Conservation (phyloP, 2,797 vertebrate genomes). For the Peromyscus melanophrys region DNA sequence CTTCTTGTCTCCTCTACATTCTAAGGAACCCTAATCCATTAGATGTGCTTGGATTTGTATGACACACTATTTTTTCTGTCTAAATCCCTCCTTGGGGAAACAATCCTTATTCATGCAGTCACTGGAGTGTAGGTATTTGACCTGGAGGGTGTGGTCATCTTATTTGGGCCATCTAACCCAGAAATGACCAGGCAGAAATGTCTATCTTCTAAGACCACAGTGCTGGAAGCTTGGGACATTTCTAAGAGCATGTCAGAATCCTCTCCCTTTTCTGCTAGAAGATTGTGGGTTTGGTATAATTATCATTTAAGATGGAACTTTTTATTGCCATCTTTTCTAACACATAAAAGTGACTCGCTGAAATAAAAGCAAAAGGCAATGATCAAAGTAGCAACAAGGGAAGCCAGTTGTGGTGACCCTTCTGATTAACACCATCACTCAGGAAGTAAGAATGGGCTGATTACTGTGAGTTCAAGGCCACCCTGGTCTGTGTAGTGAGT, state of each 20-base stretch:
- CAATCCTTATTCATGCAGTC: background rate
- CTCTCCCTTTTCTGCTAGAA: background rate
- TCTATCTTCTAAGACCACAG: background rate
- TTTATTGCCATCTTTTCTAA: slow-evolving; percentile 12
- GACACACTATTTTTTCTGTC: background rate
- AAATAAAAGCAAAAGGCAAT: background rate
- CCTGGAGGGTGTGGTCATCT: background rate
- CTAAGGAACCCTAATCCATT: background rate
- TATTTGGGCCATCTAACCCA: background rate
- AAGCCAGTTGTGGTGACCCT: background rate
- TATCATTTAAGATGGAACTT: background rate
- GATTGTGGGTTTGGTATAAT: background rate
- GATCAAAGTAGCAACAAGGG: background rate
- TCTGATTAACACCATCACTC: background rate
- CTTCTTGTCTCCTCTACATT: background rate
- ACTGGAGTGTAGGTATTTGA: background rate
- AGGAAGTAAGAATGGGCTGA: background rate
- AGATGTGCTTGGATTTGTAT: background rate
- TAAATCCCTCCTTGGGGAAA: background rate
- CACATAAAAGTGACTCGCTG: background rate
- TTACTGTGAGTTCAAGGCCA: background rate
- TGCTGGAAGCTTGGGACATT: background rate
- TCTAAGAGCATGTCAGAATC: background rate
- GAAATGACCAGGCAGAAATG: background rate
- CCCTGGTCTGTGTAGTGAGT: background rate